These are phyloP conservation scores for Diachasma alloeum DNA, from an alignment of 1,140 invertebrate genomes.

Conservation along the genomic window DNA sequence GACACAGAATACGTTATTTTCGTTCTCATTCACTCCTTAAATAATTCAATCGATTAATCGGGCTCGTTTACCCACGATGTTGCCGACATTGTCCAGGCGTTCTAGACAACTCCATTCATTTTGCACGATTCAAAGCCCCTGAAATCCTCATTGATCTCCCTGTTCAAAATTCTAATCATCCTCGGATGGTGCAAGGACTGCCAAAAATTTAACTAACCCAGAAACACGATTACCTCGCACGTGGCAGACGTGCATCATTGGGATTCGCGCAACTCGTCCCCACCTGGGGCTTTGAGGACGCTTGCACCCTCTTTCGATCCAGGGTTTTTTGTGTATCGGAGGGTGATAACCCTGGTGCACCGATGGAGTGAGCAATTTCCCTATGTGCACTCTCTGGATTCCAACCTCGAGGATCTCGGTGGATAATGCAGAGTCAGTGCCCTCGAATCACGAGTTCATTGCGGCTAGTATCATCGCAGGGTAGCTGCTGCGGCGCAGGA, in stretches of 20 bases:
- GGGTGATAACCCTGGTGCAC: neutral
- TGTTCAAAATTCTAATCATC: neutral
- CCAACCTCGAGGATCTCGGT: neutral
- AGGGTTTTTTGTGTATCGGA: neutral
- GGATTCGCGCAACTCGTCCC: constrained; percentile 8
- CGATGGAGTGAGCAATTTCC: neutral
- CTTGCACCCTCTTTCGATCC: neutral
- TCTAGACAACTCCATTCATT: neutral
- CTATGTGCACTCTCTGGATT: neutral
- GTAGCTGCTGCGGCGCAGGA: neutral
- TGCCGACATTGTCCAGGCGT: neutral
- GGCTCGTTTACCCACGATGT: neutral
- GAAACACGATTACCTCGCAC: neutral
- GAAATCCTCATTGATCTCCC: neutral
- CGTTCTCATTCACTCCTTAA: neutral
- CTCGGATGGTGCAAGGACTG: neutral
- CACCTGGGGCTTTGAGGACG: neutral
- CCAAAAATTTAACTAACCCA: neutral
- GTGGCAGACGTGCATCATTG: neutral
- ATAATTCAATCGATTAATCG: neutral
- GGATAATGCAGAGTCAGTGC: neutral
- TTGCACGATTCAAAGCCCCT: no score
- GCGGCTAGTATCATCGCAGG: neutral
- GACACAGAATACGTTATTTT: neutral
- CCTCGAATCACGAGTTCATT: neutral